Evolutionary conservation across 2,888 invertebrate genomes (phyloP).

Genomic region (Caenorhabditis sinica): DNA sequence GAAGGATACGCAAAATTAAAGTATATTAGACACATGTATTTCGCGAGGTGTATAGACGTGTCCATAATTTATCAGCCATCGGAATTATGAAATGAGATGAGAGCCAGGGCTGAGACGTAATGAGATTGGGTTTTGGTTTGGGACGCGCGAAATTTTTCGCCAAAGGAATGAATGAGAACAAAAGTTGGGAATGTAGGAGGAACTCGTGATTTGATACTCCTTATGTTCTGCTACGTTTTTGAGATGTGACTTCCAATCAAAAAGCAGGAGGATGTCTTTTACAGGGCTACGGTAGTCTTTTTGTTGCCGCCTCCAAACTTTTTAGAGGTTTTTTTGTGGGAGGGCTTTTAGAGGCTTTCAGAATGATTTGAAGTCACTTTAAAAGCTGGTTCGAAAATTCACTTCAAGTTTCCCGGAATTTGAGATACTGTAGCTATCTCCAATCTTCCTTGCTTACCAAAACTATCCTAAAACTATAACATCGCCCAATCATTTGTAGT

Average conservation of each 20-base stretch:
- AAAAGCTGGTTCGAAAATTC: too few relatives aligned
- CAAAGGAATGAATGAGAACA: background rate
- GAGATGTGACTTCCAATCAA: background rate
- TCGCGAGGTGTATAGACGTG: slow-evolving; percentile 52
- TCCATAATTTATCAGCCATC: slow-evolving; percentile 63
- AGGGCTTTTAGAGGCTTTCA: background rate
- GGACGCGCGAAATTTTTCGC: slow-evolving; percentile 21
- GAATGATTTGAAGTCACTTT: too few relatives aligned
- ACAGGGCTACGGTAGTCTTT: slow-evolving; percentile 14
- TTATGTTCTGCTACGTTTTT: background rate
- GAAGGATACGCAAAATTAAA: slow-evolving; percentile 58
- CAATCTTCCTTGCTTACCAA: background rate
- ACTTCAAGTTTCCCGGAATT: too few relatives aligned
- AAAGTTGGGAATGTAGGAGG: slow-evolving; percentile 13
- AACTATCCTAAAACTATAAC: too few relatives aligned
- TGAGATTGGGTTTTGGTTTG: slow-evolving; percentile 55
- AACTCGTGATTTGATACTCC: slow-evolving; percentile 11
- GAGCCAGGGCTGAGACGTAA: slow-evolving; percentile 13
- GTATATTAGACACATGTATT: slow-evolving; percentile 58
- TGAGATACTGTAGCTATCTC: background rate
- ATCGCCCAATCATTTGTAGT: background rate
- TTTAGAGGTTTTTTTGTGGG: too few relatives aligned
- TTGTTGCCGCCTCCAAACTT: background rate
- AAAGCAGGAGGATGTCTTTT: background rate
- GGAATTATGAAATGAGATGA: slow-evolving; percentile 22